A percentile compares a stretch with the other conserved stretches of the same genome.
Conservation (phyloP, 2,113 vertebrate genomes). For the Capra hircus region DNA sequence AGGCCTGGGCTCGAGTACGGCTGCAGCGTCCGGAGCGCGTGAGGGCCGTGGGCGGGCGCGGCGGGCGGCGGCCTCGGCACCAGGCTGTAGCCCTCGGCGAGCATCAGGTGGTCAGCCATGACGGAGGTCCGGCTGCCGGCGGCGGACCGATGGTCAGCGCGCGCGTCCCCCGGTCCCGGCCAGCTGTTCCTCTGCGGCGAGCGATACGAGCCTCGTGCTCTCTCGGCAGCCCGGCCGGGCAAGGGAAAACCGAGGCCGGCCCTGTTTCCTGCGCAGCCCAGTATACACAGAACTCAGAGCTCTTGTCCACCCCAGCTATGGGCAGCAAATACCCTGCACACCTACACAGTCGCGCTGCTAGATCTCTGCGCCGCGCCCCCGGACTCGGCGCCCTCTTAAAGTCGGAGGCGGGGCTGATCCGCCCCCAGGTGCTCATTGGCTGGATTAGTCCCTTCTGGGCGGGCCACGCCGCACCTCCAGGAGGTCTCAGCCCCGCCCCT, state of each 20-base stretch:
- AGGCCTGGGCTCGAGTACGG: conserved; percentile 85
- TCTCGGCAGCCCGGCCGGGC: not conserved
- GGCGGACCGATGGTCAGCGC: not conserved
- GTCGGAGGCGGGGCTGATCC: not conserved
- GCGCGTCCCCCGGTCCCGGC: not conserved
- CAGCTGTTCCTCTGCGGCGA: not conserved
- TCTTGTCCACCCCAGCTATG: not conserved
- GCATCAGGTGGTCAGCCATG: conserved; percentile 97
- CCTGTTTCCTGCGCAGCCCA: not conserved
- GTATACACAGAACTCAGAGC: not conserved
- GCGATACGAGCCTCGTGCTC: not conserved
- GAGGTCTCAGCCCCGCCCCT: not conserved
- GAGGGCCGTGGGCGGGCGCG: conserved; percentile 83
- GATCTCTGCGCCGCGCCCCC: accelerated
- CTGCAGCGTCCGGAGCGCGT: conserved; percentile 86
- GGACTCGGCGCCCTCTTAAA: not conserved
- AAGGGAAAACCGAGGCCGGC: conserved; percentile 12
- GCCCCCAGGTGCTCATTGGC: conserved; percentile 41
- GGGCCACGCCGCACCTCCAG: accelerated
- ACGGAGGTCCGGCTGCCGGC: not conserved
- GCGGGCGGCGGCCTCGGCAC: conserved; percentile 86
- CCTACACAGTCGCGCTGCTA: accelerated
- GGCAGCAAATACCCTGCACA: accelerated
- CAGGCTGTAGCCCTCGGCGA: conserved; percentile 91
- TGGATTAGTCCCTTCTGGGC: not conserved